Percentiles rank a stretch among this genome's conserved stretches.
Conservation (phyloP, 2,113 vertebrate species). For the Proterorhinus semilunaris region DNA sequence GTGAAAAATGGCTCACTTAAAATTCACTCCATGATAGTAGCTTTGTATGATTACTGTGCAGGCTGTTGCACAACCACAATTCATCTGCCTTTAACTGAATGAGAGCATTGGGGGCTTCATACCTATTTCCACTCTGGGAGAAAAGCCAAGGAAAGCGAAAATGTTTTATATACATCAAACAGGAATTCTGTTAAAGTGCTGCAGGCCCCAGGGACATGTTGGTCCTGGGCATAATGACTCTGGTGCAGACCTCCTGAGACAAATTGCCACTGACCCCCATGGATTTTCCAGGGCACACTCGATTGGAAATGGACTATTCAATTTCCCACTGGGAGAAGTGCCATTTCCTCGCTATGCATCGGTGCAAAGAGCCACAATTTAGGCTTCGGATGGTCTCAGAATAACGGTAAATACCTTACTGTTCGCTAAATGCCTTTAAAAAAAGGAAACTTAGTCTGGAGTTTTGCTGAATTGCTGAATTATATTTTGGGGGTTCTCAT, state of each 20-base stretch:
- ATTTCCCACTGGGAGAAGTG: constrained; percentile 67
- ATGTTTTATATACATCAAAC: constrained; percentile 38
- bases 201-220: constrained; percentile 57
- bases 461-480: not conserved
- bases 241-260: constrained; percentile 64
- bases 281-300: constrained; percentile 70
- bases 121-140: constrained; percentile 24
- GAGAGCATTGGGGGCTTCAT: constrained; percentile 7
- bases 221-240: constrained; percentile 71
- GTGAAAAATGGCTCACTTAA: constrained; percentile 46
- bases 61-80: constrained; percentile 14
- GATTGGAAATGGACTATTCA: constrained; percentile 75
- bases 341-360: constrained; percentile 64
- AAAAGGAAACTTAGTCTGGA: not conserved
- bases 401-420: constrained; percentile 31
- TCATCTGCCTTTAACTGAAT: constrained; percentile 15
- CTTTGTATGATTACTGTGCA: constrained; percentile 19
- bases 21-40: constrained; percentile 34
- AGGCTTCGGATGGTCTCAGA: constrained; percentile 17
- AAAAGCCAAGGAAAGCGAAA: constrained; percentile 19
- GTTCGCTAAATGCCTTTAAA: constrained; percentile 5
- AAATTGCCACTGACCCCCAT: constrained; percentile 72
- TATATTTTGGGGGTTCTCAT: no score
- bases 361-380: constrained; percentile 52
- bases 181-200: constrained; percentile 53